These are phyloP conservation scores for Himalopsyche anomala DNA, from an alignment of 2,888 invertebrate genomes.

Conservation along the genomic window DNA sequence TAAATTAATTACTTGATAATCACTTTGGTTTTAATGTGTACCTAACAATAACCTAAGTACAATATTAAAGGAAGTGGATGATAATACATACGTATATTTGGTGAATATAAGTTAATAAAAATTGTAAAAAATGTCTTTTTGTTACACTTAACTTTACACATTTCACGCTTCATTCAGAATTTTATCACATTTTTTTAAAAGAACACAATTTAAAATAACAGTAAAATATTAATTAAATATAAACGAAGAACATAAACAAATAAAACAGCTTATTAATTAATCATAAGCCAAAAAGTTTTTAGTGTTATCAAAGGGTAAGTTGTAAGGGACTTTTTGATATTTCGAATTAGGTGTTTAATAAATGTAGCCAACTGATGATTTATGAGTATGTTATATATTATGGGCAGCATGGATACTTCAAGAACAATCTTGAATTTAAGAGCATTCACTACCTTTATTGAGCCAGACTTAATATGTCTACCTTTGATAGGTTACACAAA, in stretches of 20 bases:
- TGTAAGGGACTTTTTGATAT: no score
- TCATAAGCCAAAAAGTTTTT: not conserved
- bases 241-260: not conserved
- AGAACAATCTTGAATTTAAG: no score
- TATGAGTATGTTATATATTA: not conserved
- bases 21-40: slow-evolving; percentile 21
- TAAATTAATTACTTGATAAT: not conserved
- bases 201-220: slow-evolving; percentile 36
- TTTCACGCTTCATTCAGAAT: slow-evolving; percentile 1
- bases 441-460: no score
- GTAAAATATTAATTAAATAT: slow-evolving; percentile 7
- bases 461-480: no score
- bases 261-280: not conserved
- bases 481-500: no score
- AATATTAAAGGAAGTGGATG: slow-evolving; percentile 26
- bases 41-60: slow-evolving; percentile 5
- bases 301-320: not conserved
- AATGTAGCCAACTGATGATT: not conserved
- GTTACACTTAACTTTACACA: slow-evolving; percentile 34
- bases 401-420: no score
- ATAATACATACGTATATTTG: slow-evolving; percentile 40
- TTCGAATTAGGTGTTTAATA: no score
- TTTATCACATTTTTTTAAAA: slow-evolving; percentile 41
- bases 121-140: slow-evolving; percentile 41
- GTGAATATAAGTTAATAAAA: slow-evolving; percentile 40